Evolutionary conservation across 30 jellyfish, hydroid and myxozoan species (phyloP).

Genomic region (Pelagia noctiluca): DNA sequence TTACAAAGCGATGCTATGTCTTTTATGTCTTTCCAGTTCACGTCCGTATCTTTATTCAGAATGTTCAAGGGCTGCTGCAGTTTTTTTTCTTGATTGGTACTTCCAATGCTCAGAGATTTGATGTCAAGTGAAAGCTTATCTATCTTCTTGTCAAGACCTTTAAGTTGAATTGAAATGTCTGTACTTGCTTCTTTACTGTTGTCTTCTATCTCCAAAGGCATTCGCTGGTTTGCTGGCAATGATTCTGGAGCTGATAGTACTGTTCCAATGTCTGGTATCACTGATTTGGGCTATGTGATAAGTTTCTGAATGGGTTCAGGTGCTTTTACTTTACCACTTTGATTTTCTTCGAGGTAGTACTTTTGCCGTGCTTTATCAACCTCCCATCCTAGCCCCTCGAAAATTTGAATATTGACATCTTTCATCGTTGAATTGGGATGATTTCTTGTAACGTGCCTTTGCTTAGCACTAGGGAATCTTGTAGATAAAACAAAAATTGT

Average conservation of each 20-base stretch:
- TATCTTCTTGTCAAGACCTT: background rate
- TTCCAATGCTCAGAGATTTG: constrained; percentile 1
- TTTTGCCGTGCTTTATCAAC: background rate
- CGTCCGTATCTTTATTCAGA: background rate
- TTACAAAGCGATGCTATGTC: background rate
- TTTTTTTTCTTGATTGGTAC: background rate
- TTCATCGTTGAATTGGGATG: constrained; percentile 2
- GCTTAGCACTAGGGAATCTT: constrained; percentile 2
- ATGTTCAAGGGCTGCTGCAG: constrained; percentile 3
- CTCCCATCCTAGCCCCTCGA: constrained; percentile 5
- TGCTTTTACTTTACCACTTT: background rate
- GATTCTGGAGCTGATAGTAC: background rate
- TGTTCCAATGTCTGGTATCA: background rate
- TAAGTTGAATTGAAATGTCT: background rate
- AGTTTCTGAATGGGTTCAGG: background rate
- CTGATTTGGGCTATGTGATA: background rate
- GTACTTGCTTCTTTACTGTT: constrained; percentile 1
- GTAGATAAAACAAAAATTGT: background rate
- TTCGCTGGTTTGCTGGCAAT: background rate
- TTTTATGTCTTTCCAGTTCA: constrained; percentile 1
- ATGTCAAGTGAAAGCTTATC: constrained; percentile 3
- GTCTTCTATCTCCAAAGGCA: constrained; percentile 3
- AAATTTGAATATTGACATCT: background rate
- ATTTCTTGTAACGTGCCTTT: background rate
- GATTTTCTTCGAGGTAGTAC: constrained; percentile 1